These are phyloP conservation scores for Tangara arthus DNA, from an alignment of 2,797 vertebrate species.

Conservation along the genomic window DNA sequence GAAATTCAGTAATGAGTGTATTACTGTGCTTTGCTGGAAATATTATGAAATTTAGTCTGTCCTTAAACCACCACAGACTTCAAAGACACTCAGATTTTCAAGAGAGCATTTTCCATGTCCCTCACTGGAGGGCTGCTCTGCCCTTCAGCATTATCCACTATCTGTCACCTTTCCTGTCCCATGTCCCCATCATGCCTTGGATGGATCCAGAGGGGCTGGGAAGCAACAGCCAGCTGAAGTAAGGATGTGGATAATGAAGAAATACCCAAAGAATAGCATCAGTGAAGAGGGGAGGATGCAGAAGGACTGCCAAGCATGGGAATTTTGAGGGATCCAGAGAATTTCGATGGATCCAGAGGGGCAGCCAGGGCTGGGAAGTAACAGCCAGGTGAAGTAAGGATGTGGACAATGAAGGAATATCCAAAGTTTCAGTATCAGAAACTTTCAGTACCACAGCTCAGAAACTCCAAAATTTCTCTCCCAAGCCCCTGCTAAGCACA, in stretches of 20 bases:
- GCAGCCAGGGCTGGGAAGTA: background rate
- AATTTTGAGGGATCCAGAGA: background rate
- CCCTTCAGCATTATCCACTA: background rate
- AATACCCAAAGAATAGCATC: background rate
- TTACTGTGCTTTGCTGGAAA: background rate
- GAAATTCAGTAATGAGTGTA: background rate
- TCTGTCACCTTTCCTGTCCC: background rate
- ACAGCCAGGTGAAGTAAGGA: background rate
- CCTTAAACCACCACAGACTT: background rate
- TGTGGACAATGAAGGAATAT: background rate
- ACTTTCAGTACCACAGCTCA: background rate
- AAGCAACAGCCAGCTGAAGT: background rate
- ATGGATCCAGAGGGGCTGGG: background rate
- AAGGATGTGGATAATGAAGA: background rate
- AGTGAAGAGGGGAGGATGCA: background rate
- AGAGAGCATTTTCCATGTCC: background rate
- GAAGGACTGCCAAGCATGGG: background rate
- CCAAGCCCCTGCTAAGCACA: background rate
- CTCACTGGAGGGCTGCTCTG: background rate
- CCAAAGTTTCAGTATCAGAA: background rate
- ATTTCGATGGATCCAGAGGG: background rate
- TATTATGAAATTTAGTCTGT: background rate
- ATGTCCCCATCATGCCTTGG: accelerated
- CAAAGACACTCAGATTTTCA: background rate
- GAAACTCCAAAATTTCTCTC: background rate